phyloP scores from a whole-genome alignment of 2,113 vertebrate species.

The Donacobius atricapilla region DNA sequence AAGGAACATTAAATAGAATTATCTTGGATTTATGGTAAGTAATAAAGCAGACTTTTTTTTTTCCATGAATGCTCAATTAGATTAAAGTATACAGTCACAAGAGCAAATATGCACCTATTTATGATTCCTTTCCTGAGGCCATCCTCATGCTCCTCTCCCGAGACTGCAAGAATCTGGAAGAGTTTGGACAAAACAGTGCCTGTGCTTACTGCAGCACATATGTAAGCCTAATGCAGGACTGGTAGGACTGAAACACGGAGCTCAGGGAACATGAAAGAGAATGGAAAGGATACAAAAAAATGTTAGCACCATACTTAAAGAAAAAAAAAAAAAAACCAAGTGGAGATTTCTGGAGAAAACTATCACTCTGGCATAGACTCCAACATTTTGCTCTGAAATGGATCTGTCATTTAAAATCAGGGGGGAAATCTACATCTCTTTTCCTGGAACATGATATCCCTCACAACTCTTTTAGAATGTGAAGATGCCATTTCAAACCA shows the following conservation, averaged over 20 bases:
- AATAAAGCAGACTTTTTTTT: constrained; percentile 19
- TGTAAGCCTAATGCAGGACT: background rate
- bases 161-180: background rate
- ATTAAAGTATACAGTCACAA: constrained; percentile 8
- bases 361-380: background rate
- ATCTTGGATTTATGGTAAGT: constrained; percentile 32
- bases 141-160: background rate
- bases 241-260: background rate
- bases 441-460: background rate
- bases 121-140: constrained; percentile 14
- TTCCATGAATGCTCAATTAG: constrained; percentile 26
- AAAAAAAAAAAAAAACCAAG: background rate
- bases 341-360: background rate
- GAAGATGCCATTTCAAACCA: background rate
- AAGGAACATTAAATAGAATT: constrained; percentile 50
- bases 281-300: background rate
- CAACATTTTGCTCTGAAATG: background rate
- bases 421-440: background rate
- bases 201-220: background rate
- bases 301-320: background rate
- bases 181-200: background rate
- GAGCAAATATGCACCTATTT: constrained; percentile 25
- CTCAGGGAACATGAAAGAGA: background rate
- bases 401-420: background rate
- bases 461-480: background rate